Percentiles rank a stretch among this genome's conserved stretches.
phyloP scores from a whole-genome alignment of 2,888 invertebrate species.

The Mellilla xanthometata region DNA sequence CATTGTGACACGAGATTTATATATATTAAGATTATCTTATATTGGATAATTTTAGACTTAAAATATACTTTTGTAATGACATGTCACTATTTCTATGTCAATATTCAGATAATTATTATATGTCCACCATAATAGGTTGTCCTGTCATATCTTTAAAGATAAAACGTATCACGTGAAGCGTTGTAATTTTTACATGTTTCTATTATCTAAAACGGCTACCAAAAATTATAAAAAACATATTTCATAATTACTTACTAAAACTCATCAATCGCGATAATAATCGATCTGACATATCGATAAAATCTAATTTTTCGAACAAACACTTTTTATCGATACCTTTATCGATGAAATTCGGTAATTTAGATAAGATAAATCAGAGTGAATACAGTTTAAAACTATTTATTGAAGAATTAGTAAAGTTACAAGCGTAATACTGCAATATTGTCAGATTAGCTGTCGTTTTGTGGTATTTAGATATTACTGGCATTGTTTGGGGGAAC shows the following conservation, averaged over 20 bases:
- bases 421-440: constrained; percentile 43
- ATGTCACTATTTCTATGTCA: no score
- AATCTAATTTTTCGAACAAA: constrained; percentile 12
- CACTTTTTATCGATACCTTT: constrained; percentile 15
- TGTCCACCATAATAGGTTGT: no score
- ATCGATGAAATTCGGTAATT: constrained; percentile 15
- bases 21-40: no score
- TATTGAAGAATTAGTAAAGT: constrained; percentile 26
- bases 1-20: no score
- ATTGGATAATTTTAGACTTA: no score
- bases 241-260: constrained; percentile 41
- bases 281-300: constrained; percentile 31
- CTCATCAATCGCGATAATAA: constrained; percentile 44
- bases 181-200: background rate
- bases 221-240: constrained; percentile 30
- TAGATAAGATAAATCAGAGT: constrained; percentile 20
- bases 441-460: constrained; percentile 44
- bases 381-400: constrained; percentile 5
- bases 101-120: no score
- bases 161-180: constrained; percentile 1
- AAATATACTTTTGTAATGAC: no score
- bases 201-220: constrained; percentile 7
- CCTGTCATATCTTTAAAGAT: no score
- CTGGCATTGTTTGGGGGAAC: constrained; percentile 5
- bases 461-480: constrained; percentile 22